Evolutionary conservation across 2,113 vertebrate species (phyloP), one percentile per base, ranked within the genome.

Genomic region (Mirounga angustirostris): DNA sequence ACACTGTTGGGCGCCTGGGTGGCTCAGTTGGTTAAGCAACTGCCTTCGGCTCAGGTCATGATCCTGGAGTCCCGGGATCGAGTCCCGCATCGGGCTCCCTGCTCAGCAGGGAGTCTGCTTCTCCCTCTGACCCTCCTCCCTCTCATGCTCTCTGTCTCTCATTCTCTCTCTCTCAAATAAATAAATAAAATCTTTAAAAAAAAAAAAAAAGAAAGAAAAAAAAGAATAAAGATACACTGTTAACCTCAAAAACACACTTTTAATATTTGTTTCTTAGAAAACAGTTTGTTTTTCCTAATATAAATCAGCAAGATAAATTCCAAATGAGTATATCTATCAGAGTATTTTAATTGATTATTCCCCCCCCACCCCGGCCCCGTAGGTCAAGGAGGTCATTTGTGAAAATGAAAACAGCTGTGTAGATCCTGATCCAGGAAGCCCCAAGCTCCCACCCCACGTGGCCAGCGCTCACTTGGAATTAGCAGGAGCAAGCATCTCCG

Each of bases 401-500:
- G 74, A 65, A 79, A 7, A 46, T 16, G 40, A 28, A 71, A 54
- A 71, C 4, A 1, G 58, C 36, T 56, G 18, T 69, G 46, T 22
- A 28, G 28, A 28, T 30, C 18, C 67, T 3, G 26, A 74, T 7
- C 7, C 63, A 40, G 28, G 56, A 80, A 54, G 78, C 13, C 2
- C 28, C 21, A 1, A 2, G 59, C 24, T 33, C n/a, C 0, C 0
- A 0, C 24, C 26, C 16, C 50, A 4, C 2, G 0, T 2, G 19
- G 78, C 54, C 73, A 4, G 8, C 2, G 22, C 5, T 26, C 43
- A 16, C 56, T 26, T 5, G 7, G 56, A 89, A 40, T 16, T 13
- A 30, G 14, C 8, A 46, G 54, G 9, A 50, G 21, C 33, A 0
- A 40, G 54, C 63, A 56, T 33, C 65, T 80, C 4, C 0, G 50